Evolutionary conservation across 2,888 invertebrate genomes (phyloP), one percentile per base, ranked within the genome.

Genomic region (Smittia aterrima): DNA sequence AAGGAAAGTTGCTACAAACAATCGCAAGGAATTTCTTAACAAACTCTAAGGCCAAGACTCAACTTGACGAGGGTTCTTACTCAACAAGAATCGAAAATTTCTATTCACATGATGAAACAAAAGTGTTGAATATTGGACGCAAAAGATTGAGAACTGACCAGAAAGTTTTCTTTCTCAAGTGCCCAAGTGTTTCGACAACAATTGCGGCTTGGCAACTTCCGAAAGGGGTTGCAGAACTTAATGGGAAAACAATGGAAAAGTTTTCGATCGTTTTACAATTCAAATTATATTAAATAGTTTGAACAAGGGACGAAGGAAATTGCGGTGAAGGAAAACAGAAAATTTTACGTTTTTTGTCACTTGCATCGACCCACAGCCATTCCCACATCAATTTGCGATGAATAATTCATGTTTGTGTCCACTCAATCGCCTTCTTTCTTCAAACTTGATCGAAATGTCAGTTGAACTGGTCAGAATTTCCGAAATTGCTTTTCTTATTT

Each of bases 251-350:
- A 58, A 58, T 58, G 18, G 58, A 18, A n/a, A 9, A 16, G 2
- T 9, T n/a, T n/a, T 3, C 4, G 11, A 47, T 47, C 22, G 4
- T 58, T 58, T 18, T 58, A 22, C 18, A 20, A 58, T 58, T 58
- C 20, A 58, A 58, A 58, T 58, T 58, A 18, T 58, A 47, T n/a
- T 47, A 47, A 22, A 58, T 58, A 58, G 58, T 58, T 58, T 58
- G 47, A n/a, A 32, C 3, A 32, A 9, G 9, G 47, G 16, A 47
- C n/a, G n/a, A 47, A 16, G 47, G 16, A 47, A 47, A 47, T 47
- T 47, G 47, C 16, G 47, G 47, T 11, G 2, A 47, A 16, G 2
- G 47, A 16, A 47, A 47, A 47, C 3, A 32, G 4, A 32, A 32
- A 32, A 9, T 32, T 32, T 32, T 32, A n/a, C n/a, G n/a, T 9